These are phyloP conservation scores for Clarias gariepinus DNA, from an alignment of 2,113 vertebrate genomes.

Conservation along the genomic window DNA sequence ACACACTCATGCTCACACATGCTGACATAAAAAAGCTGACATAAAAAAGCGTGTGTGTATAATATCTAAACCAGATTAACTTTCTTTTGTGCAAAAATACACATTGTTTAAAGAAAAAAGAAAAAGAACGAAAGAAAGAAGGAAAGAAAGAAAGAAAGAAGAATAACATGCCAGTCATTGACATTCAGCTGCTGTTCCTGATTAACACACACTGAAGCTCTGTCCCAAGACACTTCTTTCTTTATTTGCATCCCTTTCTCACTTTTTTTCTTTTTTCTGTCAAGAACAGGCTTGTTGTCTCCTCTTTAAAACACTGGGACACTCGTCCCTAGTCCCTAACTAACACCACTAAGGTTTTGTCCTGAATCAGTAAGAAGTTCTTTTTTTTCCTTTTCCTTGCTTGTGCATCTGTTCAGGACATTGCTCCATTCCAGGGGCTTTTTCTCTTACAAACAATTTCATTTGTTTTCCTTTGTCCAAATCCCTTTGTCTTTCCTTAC, in stretches of 20 bases:
- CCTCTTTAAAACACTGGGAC: background rate
- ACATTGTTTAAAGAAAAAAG: background rate
- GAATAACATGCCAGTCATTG: background rate
- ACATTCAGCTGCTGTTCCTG: background rate
- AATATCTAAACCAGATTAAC: background rate
- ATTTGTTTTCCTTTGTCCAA: background rate
- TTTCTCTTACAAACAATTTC: constrained; percentile 7
- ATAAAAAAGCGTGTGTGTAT: background rate
- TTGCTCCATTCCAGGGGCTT: background rate
- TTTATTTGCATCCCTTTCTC: background rate
- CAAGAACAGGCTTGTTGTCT: background rate
- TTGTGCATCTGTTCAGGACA: background rate
- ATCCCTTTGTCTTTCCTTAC: background rate
- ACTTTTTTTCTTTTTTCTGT: background rate
- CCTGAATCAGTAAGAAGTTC: background rate
- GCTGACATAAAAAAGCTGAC: no score
- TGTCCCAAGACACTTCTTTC: background rate
- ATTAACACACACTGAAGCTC: background rate
- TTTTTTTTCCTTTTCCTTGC: background rate
- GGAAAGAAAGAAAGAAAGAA: background rate
- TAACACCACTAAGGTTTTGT: background rate
- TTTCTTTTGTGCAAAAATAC: background rate
- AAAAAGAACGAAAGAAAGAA: background rate
- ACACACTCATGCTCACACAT: no score
- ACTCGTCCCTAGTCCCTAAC: background rate